Evolutionary conservation across 2,113 vertebrate species (phyloP).

Genomic region (Pogona vitticeps): DNA sequence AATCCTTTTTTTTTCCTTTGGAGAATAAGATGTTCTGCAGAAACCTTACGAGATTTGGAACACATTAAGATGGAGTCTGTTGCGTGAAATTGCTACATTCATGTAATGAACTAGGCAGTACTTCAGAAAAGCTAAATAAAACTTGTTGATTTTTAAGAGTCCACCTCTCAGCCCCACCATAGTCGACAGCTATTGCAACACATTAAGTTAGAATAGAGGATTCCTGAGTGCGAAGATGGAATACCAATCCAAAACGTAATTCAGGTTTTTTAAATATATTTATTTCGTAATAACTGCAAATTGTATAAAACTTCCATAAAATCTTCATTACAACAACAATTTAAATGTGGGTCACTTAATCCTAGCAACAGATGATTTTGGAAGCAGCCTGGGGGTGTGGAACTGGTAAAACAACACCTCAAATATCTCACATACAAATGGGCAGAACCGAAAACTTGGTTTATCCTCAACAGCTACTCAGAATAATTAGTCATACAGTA

Average conservation of each 20-base stretch:
- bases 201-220: too few relatives aligned
- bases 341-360: constrained; percentile 1
- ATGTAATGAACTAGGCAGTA: too few relatives aligned
- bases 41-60: background rate
- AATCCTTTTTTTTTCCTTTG: background rate
- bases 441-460: too few relatives aligned
- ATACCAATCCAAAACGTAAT: background rate
- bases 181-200: too few relatives aligned
- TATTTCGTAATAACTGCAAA: too few relatives aligned
- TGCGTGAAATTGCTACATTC: background rate
- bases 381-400: background rate
- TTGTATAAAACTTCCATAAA: background rate
- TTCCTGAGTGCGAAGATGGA: too few relatives aligned
- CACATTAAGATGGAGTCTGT: background rate
- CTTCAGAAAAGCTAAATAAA: too few relatives aligned
- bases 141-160: too few relatives aligned
- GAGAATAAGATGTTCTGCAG: background rate
- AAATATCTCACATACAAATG: too few relatives aligned
- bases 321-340: background rate
- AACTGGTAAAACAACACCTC: background rate
- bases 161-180: too few relatives aligned
- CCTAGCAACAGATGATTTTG: background rate
- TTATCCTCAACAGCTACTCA: background rate
- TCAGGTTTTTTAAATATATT: background rate
- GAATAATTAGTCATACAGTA: background rate